A percentile compares a stretch with the other conserved stretches of the same genome.
Conservation (phyloP, 2,888 invertebrate species). For the Ryuthela nishihirai region DNA sequence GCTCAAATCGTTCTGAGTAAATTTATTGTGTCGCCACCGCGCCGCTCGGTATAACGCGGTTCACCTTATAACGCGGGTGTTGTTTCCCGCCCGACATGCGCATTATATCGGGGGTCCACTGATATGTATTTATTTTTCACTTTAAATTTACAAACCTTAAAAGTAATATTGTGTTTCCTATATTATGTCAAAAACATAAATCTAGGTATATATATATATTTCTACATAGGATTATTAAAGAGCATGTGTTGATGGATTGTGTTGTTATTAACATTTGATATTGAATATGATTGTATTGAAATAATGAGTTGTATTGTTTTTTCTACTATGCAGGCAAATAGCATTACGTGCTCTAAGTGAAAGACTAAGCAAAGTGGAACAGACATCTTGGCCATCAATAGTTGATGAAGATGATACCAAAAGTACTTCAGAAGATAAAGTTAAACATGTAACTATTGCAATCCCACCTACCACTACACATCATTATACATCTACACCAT, state of each 20-base stretch:
- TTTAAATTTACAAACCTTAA: background rate
- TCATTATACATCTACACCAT: constrained; percentile 10
- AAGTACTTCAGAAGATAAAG: constrained; percentile 10
- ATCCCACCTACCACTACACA: constrained; percentile 28
- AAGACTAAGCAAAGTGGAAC: constrained; percentile 37
- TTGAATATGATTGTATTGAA: background rate
- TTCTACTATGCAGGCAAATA: constrained; percentile 27
- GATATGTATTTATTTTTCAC: too few relatives aligned
- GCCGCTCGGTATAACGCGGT: too few relatives aligned
- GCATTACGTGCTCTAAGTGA: constrained; percentile 36
- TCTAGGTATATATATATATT: too few relatives aligned
- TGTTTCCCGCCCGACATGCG: too few relatives aligned
- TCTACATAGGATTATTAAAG: too few relatives aligned
- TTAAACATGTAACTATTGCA: constrained; percentile 18
- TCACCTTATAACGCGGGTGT: too few relatives aligned
- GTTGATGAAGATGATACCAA: constrained; percentile 18
- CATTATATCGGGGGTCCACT: too few relatives aligned
- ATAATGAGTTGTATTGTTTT: background rate
- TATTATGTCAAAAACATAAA: background rate
- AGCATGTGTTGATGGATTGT: background rate
- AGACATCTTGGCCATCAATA: constrained; percentile 27
- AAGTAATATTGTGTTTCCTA: background rate
- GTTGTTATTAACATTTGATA: background rate
- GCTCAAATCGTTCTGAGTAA: too few relatives aligned
- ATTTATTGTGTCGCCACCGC: too few relatives aligned